Evolutionary conservation across 2,797 vertebrate species (phyloP), one percentile per base, ranked within the genome.

Genomic region (Mus spretus): DNA sequence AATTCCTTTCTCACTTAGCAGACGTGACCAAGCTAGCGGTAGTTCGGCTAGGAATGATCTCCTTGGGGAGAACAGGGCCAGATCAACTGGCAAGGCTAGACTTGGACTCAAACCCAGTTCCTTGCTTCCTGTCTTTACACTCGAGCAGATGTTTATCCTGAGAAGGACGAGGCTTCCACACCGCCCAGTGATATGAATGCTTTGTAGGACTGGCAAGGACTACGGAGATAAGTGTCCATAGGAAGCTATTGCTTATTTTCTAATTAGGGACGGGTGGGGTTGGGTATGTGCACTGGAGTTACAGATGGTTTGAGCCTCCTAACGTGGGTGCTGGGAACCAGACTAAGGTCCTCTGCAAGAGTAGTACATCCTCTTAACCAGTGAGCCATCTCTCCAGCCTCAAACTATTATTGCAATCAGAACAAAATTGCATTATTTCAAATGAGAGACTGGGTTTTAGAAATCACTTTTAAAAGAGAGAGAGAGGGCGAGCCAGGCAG

Each of bases 11-110:
- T 65, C 74, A 63, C 13, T 34, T 24, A 1, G 37, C 77, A 1
- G 1, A 9, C 10, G 1, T 61, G 50, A 7, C 61, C 15, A 20
- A 17, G 1, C 63, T 63, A 2, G 20, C 0, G 2, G 3, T 3
- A 12, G n/a, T 9, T 6, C 8, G n/a, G 61, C 74, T 63, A 72
- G 81, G 37, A 59, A 37, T 34, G 20, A 6, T 28, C 50, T 82
- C 31, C 37, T 13, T 4, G 0, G 40, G 47, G 47, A 53, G 59
- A 4, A 34, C 2, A 67, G 47, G 24, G 37, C 50, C 40, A 1
- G 31, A 40, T 67, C 0, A 2, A 37, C 59, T 0, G 24, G 28
- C 75, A 9, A 67, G 61, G 26, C 88, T 80, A 3, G 28, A 47
- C 82, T 61, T 2, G n/a, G 47, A 31, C 57, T 59, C 1, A 6